Conservation (phyloP, 2,888 invertebrate species). For the Kuschelorhynchus macadamiae region DNA sequence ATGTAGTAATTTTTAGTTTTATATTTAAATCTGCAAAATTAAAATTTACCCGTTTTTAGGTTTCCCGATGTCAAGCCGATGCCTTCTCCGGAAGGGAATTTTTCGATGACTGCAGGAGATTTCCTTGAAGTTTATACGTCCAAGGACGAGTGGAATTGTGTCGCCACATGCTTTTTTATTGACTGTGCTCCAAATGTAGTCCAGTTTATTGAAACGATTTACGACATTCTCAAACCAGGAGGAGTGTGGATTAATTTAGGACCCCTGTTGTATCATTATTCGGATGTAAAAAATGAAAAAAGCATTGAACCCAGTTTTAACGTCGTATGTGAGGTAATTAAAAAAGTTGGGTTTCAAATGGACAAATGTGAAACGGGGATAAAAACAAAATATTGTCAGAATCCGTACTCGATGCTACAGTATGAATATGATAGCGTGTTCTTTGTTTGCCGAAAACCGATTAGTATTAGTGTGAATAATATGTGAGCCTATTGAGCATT, state of each 20-base stretch:
- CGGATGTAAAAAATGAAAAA: conserved; percentile 86
- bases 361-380: conserved; percentile 85
- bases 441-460: conserved; percentile 90
- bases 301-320: conserved; percentile 95
- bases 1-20: too few species aligned
- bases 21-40: too few species aligned
- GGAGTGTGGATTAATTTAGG: conserved; percentile 93
- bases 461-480: neutral
- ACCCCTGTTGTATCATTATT: conserved; percentile 92
- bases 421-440: conserved; percentile 94
- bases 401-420: conserved; percentile 92
- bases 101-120: conserved; percentile 98
- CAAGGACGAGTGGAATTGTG: conserved; percentile 86
- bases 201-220: conserved; percentile 94
- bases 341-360: conserved; percentile 83
- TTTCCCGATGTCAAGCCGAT: conserved; percentile 93
- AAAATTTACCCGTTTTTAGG: conserved; percentile 54
- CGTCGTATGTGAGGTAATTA: conserved; percentile 77
- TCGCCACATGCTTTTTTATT: conserved; percentile 98
- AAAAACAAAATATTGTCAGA: conserved; percentile 92
- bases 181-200: conserved; percentile 98
- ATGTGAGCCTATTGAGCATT: too few species aligned
- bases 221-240: conserved; percentile 89
- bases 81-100: conserved; percentile 76
- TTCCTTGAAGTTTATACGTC: conserved; percentile 91